Conservation (phyloP, 2,888 invertebrate species). For the Pristionchus mayeri region DNA sequence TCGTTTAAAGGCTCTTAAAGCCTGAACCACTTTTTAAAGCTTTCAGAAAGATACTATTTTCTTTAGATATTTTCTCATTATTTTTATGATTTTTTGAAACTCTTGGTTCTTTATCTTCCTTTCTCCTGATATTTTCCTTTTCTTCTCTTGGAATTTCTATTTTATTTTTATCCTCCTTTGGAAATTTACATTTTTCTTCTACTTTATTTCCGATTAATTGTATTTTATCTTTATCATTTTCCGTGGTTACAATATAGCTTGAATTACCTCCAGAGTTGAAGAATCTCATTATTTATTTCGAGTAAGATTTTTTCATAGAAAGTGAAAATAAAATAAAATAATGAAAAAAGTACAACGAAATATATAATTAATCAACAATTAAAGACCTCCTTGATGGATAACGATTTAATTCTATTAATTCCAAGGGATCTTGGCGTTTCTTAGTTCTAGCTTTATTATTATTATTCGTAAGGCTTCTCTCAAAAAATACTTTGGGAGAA, state of each 20-base stretch:
- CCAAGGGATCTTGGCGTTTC: not conserved
- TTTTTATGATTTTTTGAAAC: too few species aligned
- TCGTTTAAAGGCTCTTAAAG: conserved; percentile 48
- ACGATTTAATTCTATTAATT: not conserved
- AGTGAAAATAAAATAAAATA: not conserved
- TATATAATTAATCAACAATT: conserved; percentile 49
- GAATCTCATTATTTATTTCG: conserved; percentile 51
- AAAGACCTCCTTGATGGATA: conserved; percentile 44
- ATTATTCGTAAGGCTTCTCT: conserved; percentile 34
- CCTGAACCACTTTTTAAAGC: conserved; percentile 52
- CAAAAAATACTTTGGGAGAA: not conserved
- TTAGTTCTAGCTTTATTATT: not conserved
- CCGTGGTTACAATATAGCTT: conserved; percentile 50
- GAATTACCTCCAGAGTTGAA: conserved; percentile 50
- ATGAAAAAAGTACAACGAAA: too few species aligned
- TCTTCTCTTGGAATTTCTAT: not conserved
- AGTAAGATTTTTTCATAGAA: not conserved
- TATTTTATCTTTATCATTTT: conserved; percentile 56
- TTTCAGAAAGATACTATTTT: conserved; percentile 45
- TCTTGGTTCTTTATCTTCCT: too few species aligned
- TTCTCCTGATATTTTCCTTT: too few species aligned
- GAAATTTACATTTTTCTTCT: conserved; percentile 48
- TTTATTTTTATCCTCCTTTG: not conserved
- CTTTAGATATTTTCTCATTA: not conserved
- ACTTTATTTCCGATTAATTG: conserved; percentile 44